Conservation (phyloP, 35 echinoderm and acorn worm species). For the Amphiura filiformis region DNA sequence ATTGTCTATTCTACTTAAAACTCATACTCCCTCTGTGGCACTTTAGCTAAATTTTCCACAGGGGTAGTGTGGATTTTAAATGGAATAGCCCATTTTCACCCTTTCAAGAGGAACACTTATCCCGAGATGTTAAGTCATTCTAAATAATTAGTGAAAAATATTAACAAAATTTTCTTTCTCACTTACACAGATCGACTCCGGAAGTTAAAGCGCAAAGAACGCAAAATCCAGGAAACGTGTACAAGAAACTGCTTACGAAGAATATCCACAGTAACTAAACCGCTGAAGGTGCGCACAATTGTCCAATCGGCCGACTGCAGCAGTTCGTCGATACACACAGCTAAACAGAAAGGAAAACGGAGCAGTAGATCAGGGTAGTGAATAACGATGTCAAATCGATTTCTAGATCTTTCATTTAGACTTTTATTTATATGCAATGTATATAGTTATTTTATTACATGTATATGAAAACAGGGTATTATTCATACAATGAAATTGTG, state of each 20-base stretch:
- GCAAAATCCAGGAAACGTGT: conserved; percentile 30
- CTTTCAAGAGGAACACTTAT: no score
- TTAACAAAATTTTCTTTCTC: background rate
- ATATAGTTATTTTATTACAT: background rate
- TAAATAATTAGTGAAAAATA: no score
- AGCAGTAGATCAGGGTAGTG: background rate
- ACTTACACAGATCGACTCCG: conserved; percentile 10
- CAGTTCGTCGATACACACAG: background rate
- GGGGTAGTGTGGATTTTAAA: no score
- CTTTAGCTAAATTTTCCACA: no score
- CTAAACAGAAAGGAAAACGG: background rate
- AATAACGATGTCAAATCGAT: background rate
- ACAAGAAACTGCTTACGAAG: conserved; percentile 16
- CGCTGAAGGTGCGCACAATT: conserved; percentile 13
- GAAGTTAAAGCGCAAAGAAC: conserved; percentile 50
- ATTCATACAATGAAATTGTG: no score
- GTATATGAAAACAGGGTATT: background rate
- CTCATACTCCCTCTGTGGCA: no score
- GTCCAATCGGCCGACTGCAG: conserved; percentile 24
- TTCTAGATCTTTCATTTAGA: background rate
- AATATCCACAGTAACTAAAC: conserved; percentile 8
- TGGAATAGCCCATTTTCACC: no score
- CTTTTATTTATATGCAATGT: conserved; percentile 6
- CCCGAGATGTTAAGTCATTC: no score
- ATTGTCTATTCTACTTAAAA: no score